Conservation (phyloP, 2,888 invertebrate species). For the Mantis religiosa region DNA sequence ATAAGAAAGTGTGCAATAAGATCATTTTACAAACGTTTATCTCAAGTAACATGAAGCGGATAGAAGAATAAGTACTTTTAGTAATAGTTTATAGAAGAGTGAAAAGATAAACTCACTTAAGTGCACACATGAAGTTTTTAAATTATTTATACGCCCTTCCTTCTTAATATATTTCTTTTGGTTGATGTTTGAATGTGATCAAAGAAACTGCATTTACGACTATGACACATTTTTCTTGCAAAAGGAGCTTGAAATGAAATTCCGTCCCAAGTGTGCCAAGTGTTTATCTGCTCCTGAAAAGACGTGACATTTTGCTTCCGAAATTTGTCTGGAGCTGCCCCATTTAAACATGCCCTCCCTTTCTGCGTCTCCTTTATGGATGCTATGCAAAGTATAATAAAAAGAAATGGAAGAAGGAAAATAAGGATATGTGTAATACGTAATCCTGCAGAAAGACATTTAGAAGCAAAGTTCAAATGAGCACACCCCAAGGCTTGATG, state of each 20-base stretch:
- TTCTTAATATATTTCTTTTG: neutral
- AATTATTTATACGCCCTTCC: no score
- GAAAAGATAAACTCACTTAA: no score
- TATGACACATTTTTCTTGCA: neutral
- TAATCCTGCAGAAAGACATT: conserved; percentile 26
- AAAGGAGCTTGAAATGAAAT: neutral
- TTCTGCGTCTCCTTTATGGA: neutral
- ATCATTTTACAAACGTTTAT: no score
- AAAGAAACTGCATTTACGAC: neutral
- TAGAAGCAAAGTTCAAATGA: conserved; percentile 27
- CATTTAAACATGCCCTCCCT: neutral
- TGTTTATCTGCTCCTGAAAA: neutral
- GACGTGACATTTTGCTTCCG: neutral
- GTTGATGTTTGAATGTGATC: neutral
- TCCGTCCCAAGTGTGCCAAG: neutral
- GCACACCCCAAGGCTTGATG: conserved; percentile 2
- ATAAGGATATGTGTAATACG: neutral
- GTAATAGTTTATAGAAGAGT: no score
- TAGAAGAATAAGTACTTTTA: no score
- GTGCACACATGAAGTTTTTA: no score
- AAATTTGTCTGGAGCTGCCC: neutral
- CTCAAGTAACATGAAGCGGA: no score
- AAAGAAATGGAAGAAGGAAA: neutral
- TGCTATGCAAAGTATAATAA: neutral
- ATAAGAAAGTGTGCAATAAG: no score